Percentiles rank a stretch among this genome's conserved stretches.
phyloP scores from a whole-genome alignment of 2,113 vertebrate genomes.

The Notiomystis cincta region DNA sequence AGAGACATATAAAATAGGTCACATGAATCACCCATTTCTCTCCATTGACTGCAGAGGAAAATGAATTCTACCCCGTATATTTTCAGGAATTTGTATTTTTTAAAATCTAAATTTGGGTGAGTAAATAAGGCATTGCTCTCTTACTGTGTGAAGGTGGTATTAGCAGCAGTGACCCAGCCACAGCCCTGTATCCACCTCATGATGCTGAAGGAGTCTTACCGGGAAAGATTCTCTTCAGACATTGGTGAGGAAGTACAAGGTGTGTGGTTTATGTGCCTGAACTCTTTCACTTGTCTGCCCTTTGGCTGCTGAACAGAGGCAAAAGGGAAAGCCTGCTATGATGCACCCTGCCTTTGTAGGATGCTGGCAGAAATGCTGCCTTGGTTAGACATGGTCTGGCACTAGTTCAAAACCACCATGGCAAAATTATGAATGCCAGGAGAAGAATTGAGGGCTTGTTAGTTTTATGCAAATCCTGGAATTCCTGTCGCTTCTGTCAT shows the following conservation, averaged over 20 bases:
- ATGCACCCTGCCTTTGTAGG: background rate
- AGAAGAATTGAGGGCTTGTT: conserved; percentile 45
- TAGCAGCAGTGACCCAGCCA: background rate
- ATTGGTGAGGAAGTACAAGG: background rate
- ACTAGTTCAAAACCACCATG: conserved; percentile 20
- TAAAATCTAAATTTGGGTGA: background rate
- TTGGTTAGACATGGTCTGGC: background rate
- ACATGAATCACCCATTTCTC: background rate
- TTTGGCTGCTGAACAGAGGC: background rate
- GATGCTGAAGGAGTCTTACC: background rate
- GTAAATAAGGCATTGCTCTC: background rate
- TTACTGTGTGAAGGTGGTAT: background rate
- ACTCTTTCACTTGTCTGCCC: background rate
- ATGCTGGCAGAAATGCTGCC: background rate
- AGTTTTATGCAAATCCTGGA: conserved; percentile 41
- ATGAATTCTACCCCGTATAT: background rate
- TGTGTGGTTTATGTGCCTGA: background rate
- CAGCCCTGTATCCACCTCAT: background rate
- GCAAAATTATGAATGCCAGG: conserved; percentile 24
- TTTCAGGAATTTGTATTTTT: background rate
- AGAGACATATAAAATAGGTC: background rate
- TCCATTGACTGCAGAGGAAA: background rate
- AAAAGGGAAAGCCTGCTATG: background rate
- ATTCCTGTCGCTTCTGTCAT: conserved; percentile 58
- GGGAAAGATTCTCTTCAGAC: background rate